These are phyloP conservation scores for Maconellicoccus hirsutus DNA, from an alignment of 1,140 invertebrate species.

Conservation along the genomic window DNA sequence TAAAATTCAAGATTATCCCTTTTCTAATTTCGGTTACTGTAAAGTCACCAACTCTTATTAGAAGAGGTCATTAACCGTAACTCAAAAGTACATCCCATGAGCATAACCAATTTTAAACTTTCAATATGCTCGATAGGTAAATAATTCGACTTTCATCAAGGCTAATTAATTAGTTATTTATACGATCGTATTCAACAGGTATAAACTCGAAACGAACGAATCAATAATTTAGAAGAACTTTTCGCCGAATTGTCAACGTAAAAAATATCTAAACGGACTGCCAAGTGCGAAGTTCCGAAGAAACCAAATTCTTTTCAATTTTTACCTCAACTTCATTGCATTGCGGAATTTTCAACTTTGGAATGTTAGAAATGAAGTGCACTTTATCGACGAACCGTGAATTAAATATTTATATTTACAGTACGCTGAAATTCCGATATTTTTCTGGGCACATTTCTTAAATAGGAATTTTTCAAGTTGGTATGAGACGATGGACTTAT, in stretches of 20 bases:
- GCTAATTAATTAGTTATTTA: slow-evolving; percentile 10
- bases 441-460: not conserved
- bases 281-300: not conserved
- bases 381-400: not conserved
- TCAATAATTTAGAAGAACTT: too few species aligned
- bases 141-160: not conserved
- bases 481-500: not conserved
- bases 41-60: not conserved
- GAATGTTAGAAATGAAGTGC: not conserved
- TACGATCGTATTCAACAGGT: not conserved
- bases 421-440: not conserved
- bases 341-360: not conserved
- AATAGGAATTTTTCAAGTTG: not conserved
- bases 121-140: not conserved
- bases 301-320: not conserved
- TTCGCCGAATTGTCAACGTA: too few species aligned
- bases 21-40: not conserved
- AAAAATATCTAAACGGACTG: too few species aligned
- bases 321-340: not conserved
- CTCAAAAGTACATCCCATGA: not conserved
- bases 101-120: not conserved
- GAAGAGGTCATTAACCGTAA: not conserved
- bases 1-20: slow-evolving; percentile 5
- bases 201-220: not conserved
- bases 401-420: not conserved